These are phyloP conservation scores for Himalopsyche kuldschensis DNA, from an alignment of 2,888 invertebrate species.

Conservation along the genomic window DNA sequence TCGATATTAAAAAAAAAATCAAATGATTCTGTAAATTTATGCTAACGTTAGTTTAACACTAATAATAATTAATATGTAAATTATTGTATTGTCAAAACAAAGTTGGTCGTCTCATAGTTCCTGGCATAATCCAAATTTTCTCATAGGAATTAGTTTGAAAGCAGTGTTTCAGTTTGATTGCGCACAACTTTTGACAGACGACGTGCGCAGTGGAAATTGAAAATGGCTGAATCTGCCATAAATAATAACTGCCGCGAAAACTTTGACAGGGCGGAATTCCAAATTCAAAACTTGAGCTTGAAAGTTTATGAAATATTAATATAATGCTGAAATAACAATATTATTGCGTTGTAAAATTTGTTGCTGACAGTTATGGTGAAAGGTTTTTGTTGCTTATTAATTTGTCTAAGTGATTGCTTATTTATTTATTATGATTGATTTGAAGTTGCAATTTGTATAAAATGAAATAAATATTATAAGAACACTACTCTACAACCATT, in stretches of 20 bases:
- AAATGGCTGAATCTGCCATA: background rate
- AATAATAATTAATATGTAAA: too few relatives aligned
- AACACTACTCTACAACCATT: too few relatives aligned
- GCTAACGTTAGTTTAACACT: too few relatives aligned
- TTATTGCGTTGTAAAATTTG: background rate
- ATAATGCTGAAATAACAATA: background rate
- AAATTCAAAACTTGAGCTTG: background rate
- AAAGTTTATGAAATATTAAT: background rate
- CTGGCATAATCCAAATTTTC: too few relatives aligned
- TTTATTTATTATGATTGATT: too few relatives aligned
- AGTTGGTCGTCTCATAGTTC: too few relatives aligned
- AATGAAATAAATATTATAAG: too few relatives aligned
- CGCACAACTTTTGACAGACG: background rate
- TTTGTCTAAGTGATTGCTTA: too few relatives aligned
- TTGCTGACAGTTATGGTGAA: background rate
- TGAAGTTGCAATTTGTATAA: too few relatives aligned
- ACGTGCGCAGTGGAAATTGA: background rate
- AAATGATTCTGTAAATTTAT: too few relatives aligned
- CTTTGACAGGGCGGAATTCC: background rate
- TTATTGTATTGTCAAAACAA: too few relatives aligned
- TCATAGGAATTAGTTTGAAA: background rate
- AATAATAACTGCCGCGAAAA: background rate
- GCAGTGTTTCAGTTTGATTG: background rate
- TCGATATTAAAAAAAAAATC: too few relatives aligned
- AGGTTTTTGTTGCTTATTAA: background rate